These are phyloP conservation scores for Acanthurus leucopareius DNA, from an alignment of 2,797 vertebrate genomes.

Conservation along the genomic window DNA sequence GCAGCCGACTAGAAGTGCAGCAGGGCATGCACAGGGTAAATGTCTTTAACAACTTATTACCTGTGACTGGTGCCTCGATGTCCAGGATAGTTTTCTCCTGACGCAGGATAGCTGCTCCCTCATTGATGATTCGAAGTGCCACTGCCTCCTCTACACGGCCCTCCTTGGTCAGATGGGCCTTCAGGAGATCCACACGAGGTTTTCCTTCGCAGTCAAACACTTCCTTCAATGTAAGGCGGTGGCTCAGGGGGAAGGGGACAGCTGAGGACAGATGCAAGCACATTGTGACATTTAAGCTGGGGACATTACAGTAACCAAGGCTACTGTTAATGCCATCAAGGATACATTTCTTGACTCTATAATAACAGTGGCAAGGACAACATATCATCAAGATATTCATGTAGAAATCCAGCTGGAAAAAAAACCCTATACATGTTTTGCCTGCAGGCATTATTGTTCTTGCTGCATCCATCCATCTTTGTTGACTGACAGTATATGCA, in stretches of 20 bases:
- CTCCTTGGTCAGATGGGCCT: conserved; percentile 90
- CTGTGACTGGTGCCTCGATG: conserved; percentile 90
- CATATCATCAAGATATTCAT: conserved; percentile 42
- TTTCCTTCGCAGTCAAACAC: conserved; percentile 89
- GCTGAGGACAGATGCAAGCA: conserved; percentile 70
- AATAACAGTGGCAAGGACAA: background rate
- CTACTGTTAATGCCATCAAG: conserved; percentile 11
- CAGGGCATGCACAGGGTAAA: too few species aligned
- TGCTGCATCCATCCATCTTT: conserved; percentile 28
- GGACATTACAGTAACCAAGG: conserved; percentile 25
- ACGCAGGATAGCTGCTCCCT: conserved; percentile 88
- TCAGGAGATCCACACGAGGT: conserved; percentile 88
- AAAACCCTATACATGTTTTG: conserved; percentile 40
- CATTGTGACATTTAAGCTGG: conserved; percentile 31
- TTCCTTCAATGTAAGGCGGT: conserved; percentile 89
- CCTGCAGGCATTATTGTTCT: conserved; percentile 37
- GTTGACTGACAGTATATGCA: too few species aligned
- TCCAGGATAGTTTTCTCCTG: conserved; percentile 91
- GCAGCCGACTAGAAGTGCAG: too few species aligned
- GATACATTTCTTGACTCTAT: conserved; percentile 10
- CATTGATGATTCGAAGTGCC: conserved; percentile 88
- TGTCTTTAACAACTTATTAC: conserved; percentile 54
- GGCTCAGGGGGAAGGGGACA: conserved; percentile 90
- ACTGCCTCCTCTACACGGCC: conserved; percentile 88
- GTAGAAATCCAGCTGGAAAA: conserved; percentile 38